These are phyloP conservation scores for Apostichopus californicus DNA, from an alignment of 35 echinoderm and acorn worm species.

Conservation along the genomic window DNA sequence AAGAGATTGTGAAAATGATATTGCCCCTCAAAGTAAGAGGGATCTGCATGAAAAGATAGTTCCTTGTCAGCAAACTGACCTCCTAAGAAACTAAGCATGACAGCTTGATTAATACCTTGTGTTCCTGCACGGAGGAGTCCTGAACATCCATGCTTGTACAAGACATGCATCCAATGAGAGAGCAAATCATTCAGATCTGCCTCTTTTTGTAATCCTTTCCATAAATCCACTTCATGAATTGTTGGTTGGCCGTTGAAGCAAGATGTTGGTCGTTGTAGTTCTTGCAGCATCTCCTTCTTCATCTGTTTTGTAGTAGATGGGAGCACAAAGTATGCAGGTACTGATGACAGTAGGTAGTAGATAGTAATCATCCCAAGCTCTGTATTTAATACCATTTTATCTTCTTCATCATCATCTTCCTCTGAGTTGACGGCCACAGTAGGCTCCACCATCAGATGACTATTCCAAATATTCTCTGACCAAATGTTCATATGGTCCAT, in stretches of 20 bases:
- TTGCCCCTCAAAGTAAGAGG: slow-evolving; percentile 67
- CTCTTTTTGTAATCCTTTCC: slow-evolving; percentile 58
- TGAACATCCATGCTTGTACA: slow-evolving; percentile 92
- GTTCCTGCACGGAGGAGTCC: slow-evolving; percentile 69
- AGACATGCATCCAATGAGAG: slow-evolving; percentile 86
- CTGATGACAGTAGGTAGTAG: slow-evolving; percentile 84
- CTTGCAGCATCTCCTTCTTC: slow-evolving; percentile 75
- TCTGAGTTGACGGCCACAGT: background rate
- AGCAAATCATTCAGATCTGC: slow-evolving; percentile 73
- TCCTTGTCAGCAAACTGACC: slow-evolving; percentile 90
- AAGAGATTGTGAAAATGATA: slow-evolving; percentile 79
- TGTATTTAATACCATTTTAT: slow-evolving; percentile 27
- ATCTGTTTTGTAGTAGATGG: slow-evolving; percentile 59
- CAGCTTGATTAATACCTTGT: slow-evolving; percentile 81
- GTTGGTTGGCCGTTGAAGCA: slow-evolving; percentile 97
- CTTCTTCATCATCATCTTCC: slow-evolving; percentile 20
- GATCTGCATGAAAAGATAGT: slow-evolving; percentile 93
- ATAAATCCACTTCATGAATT: slow-evolving; percentile 60
- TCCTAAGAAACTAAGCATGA: slow-evolving; percentile 88
- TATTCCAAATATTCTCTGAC: slow-evolving; percentile 93
- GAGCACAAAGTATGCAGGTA: slow-evolving; percentile 74
- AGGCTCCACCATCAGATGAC: slow-evolving; percentile 72
- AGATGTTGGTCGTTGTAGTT: slow-evolving; percentile 77
- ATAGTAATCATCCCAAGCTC: slow-evolving; percentile 73
- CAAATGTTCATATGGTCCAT: slow-evolving; percentile 73